Percentiles rank a stretch among this genome's conserved stretches.
Evolutionary conservation across 2,888 invertebrate species (phyloP).

Genomic region (Ecdyonurus torrentis): DNA sequence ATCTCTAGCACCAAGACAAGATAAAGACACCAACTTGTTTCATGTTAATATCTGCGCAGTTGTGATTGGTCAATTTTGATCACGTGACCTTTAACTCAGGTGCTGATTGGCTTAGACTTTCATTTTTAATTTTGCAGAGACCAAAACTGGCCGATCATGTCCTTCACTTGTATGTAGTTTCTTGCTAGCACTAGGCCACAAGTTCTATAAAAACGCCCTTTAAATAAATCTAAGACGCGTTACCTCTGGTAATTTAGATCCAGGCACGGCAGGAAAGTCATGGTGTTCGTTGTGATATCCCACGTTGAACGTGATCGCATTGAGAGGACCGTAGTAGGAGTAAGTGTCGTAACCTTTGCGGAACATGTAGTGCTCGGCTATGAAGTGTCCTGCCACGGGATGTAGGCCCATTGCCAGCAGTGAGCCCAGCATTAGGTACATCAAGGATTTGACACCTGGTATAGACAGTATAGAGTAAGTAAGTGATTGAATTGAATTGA

Average conservation of each 20-base stretch:
- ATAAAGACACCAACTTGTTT: too few relatives aligned
- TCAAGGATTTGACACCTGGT: slow-evolving; percentile 62
- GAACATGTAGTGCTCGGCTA: slow-evolving; percentile 99
- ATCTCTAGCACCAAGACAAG: too few relatives aligned
- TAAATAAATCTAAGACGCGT: slow-evolving; percentile 7
- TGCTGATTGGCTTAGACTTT: too few relatives aligned
- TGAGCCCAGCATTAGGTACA: slow-evolving; percentile 70
- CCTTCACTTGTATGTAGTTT: too few relatives aligned
- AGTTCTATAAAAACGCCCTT: too few relatives aligned
- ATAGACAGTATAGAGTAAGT: slow-evolving; percentile 14
- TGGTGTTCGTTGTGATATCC: slow-evolving; percentile 99
- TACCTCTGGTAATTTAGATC: slow-evolving; percentile 81
- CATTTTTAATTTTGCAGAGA: too few relatives aligned
- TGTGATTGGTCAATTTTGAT: too few relatives aligned
- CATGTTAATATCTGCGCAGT: too few relatives aligned
- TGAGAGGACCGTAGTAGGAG: slow-evolving; percentile 93
- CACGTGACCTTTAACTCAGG: too few relatives aligned
- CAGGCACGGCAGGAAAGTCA: slow-evolving; percentile 95
- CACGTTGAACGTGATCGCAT: slow-evolving; percentile 95
- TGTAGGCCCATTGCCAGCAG: slow-evolving; percentile 91
- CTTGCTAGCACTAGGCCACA: too few relatives aligned
- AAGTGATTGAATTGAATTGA: too few relatives aligned
- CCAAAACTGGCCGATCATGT: too few relatives aligned
- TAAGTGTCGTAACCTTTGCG: slow-evolving; percentile 93
- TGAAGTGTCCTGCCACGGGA: slow-evolving; percentile 96